Base-by-base conservation (phyloP, 2,113 vertebrate species). In the Dryoscopus gambensis region DNA sequence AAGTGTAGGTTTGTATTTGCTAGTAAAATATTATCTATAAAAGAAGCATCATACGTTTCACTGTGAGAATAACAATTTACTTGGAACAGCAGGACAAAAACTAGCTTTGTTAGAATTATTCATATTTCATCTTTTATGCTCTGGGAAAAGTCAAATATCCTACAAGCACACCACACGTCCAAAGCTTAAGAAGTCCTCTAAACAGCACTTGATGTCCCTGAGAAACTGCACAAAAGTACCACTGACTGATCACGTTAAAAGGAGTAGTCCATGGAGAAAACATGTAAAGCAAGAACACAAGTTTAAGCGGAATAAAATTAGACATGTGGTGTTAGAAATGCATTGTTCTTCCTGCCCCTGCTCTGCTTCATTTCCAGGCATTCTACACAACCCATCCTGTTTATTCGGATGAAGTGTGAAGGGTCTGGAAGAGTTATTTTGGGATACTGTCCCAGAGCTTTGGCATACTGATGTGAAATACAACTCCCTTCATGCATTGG, bases 301-400 rank as follows among this genome's bases (percentile, higher is more conserved):
- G n/a, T 52, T 95, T 87, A 80, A 82, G 40, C 22, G 84, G 57
- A 94, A 60, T 76, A 97, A 94, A 96, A 91, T 89, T 92, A 95
- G 77, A 75, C 37, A 12, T 68, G 35, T 37, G 56, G 64, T 91
- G 35, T 56, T 89, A 92, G 44, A 82, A 5, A 28, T 68, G 20
- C 23, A 64, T 78, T 92, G 80, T 67, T 89, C 56, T 90, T 93
- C 91, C 91, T 89, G 64, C 27, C 30, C 16, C 16, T 44, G 16
- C 37, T 79, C 21, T 63, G 31, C 57, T 94, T 87, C 81, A 77
- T 57, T 97, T 96, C 94, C 95, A 89, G 94, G 91, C 62, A 96
- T 95, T 96, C 91, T 95, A 25, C 53, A 84, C 65, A 89, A 56
- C 70, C 53, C 93, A 84, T 96, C 93, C 90, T 96, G 95, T 97